Percentiles rank a stretch among this genome's conserved stretches.
phyloP scores from a whole-genome alignment of 2,888 invertebrate species.

The Myopa tessellatipennis region DNA sequence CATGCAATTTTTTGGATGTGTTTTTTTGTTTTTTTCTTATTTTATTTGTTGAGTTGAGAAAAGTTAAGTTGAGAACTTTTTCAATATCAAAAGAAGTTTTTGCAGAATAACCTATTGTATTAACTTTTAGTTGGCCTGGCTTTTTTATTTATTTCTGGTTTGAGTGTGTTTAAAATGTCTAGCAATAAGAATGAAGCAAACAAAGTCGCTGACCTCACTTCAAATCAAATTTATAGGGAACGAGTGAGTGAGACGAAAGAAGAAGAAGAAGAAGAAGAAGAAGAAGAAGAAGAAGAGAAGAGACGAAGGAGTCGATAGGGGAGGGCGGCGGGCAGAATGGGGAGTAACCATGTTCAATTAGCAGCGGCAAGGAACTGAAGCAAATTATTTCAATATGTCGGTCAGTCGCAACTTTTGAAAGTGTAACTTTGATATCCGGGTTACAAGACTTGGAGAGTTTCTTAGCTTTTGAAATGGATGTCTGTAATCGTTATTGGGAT shows the following conservation, averaged over 20 bases:
- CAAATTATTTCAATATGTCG: no score
- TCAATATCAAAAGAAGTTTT: conserved; percentile 11
- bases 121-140: neutral
- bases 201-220: neutral
- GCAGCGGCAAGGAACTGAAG: no score
- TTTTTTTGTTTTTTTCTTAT: no score
- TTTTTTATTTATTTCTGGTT: neutral
- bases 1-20: neutral
- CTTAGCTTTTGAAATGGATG: no score
- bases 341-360: no score
- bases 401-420: no score
- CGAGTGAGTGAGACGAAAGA: neutral
- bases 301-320: no score
- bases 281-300: no score
- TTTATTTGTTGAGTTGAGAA: neutral
- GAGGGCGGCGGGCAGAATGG: no score
- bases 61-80: neutral
- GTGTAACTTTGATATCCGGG: no score
- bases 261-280: neutral
- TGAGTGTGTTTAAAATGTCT: neutral
- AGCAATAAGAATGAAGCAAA: neutral
- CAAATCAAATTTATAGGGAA: neutral
- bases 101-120: conserved; percentile 2
- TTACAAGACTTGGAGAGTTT: no score
- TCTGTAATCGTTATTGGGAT: no score